These are phyloP conservation scores for Mimas tiliae DNA, from an alignment of 2,888 invertebrate genomes.

Conservation along the genomic window DNA sequence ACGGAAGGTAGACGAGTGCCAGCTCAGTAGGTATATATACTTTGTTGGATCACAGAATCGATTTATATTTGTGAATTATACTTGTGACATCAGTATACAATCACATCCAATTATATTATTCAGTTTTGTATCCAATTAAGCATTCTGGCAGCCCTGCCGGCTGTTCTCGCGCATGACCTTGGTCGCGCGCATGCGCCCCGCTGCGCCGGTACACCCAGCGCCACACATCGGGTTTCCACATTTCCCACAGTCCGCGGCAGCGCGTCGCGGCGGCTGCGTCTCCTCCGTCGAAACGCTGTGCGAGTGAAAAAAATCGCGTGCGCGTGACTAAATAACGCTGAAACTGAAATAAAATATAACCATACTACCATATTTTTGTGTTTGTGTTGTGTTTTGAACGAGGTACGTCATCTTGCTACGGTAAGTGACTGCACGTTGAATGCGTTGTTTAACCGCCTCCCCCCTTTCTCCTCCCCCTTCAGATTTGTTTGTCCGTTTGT, in stretches of 20 bases:
- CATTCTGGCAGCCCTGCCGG: not conserved
- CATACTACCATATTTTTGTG: not conserved
- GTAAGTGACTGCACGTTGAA: constrained; percentile 40
- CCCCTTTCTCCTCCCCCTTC: not conserved
- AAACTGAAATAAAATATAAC: constrained; percentile 38
- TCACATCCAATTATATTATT: not conserved
- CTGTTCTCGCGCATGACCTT: constrained; percentile 67
- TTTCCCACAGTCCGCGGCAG: constrained; percentile 63
- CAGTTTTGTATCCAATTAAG: not conserved
- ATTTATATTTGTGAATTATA: not conserved
- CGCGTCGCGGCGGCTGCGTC: constrained; percentile 54
- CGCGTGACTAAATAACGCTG: constrained; percentile 39
- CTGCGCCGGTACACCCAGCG: constrained; percentile 35
- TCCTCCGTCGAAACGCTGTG: constrained; percentile 22
- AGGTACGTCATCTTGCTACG: constrained; percentile 6
- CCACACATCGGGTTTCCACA: constrained; percentile 54
- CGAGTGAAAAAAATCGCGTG: constrained; percentile 34
- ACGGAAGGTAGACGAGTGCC: too few species aligned
- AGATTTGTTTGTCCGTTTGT: constrained; percentile 64
- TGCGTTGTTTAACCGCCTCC: constrained; percentile 22
- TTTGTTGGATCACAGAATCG: too few species aligned
- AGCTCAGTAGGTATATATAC: too few species aligned
- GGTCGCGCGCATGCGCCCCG: constrained; percentile 60
- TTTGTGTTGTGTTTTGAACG: constrained; percentile 30
- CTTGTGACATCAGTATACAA: not conserved